phyloP scores from a whole-genome alignment of 2,888 invertebrate species.

The Pollenia griseotomentosa region DNA sequence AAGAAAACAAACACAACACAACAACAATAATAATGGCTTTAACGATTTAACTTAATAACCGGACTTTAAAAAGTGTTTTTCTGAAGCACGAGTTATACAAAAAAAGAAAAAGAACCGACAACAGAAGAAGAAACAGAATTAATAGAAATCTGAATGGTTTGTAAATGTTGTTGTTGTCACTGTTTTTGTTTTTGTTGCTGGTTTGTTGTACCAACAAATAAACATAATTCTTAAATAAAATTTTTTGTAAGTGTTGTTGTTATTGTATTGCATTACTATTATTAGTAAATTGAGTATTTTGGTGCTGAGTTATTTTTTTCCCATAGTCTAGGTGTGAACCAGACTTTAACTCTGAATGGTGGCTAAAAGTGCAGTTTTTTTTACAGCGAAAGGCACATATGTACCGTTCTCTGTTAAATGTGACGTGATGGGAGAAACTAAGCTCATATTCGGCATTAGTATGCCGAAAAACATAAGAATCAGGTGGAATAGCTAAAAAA shows the following conservation, averaged over 20 bases:
- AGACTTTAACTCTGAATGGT: too few species aligned
- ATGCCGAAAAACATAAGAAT: too few species aligned
- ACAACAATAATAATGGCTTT: slow-evolving; percentile 4
- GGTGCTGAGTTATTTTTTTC: too few species aligned
- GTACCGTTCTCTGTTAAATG: too few species aligned
- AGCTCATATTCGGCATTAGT: too few species aligned
- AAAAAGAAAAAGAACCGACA: neutral
- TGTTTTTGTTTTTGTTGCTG: neutral
- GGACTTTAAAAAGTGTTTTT: slow-evolving; percentile 21
- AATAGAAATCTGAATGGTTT: slow-evolving; percentile 24
- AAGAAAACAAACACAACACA: slow-evolving; percentile 12
- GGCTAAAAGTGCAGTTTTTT: too few species aligned
- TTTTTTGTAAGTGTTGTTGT: neutral
- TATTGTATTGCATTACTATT: neutral
- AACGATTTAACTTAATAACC: slow-evolving; percentile 22
- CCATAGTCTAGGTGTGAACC: too few species aligned
- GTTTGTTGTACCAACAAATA: slow-evolving; percentile 16
- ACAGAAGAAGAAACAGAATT: neutral
- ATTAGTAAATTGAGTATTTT: neutral
- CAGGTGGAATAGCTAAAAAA: too few species aligned
- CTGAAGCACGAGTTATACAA: neutral
- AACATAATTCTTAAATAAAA: slow-evolving; percentile 44
- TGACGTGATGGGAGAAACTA: too few species aligned
- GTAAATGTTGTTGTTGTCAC: slow-evolving; percentile 13
- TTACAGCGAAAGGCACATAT: too few species aligned